Conservation (phyloP, 2,113 vertebrate species). For the Chlorocebus sabaeus region DNA sequence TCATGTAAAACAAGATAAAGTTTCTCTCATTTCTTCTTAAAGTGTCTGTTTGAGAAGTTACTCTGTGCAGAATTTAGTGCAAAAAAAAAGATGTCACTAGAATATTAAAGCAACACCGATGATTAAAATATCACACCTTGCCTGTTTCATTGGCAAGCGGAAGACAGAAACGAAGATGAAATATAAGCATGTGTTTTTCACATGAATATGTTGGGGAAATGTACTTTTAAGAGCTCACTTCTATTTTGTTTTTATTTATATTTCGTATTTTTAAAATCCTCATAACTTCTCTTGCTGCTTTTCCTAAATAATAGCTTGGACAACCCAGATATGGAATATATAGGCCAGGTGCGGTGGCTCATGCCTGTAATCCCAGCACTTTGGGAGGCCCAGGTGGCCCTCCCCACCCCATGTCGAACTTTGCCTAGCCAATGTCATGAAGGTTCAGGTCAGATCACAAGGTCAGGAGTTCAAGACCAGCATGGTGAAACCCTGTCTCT, state of each 20-base stretch:
- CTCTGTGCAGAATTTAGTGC: constrained; percentile 22
- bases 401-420: too few relatives aligned
- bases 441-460: too few relatives aligned
- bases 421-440: too few relatives aligned
- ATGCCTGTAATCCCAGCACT: too few relatives aligned
- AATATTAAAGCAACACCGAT: constrained; percentile 80
- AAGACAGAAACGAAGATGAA: constrained; percentile 72
- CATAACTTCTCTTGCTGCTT: constrained; percentile 9
- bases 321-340: background rate
- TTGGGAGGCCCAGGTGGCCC: too few relatives aligned
- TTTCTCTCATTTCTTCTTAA: constrained; percentile 51
- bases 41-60: constrained; percentile 63
- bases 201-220: constrained; percentile 68
- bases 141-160: constrained; percentile 75
- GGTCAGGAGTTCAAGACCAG: too few relatives aligned
- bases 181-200: constrained; percentile 79
- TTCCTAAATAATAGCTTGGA: constrained; percentile 27
- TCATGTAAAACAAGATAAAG: constrained; percentile 63
- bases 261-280: background rate
- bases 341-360: background rate
- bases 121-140: constrained; percentile 85
- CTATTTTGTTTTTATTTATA: constrained; percentile 71
- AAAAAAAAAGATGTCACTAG: constrained; percentile 52
- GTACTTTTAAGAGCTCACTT: constrained; percentile 9
- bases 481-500: too few relatives aligned